Conservation (phyloP, 2,888 invertebrate genomes). For the Mimumesa dahlbomi region DNA sequence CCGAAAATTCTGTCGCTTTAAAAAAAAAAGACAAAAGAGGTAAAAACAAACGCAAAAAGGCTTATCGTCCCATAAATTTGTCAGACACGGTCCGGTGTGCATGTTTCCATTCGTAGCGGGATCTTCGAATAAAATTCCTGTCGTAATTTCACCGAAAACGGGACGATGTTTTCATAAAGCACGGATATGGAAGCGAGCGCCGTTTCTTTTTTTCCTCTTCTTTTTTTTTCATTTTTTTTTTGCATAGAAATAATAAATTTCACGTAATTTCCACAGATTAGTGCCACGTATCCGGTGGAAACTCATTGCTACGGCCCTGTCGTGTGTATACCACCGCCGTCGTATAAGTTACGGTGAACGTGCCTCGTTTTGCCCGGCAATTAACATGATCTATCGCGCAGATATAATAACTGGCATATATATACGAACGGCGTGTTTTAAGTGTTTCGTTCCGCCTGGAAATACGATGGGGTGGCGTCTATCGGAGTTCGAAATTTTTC, state of each 20-base stretch:
- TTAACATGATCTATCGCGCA: constrained; percentile 77
- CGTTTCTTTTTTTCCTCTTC: no score
- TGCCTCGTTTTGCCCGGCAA: constrained; percentile 72
- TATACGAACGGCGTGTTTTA: constrained; percentile 67
- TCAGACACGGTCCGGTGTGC: constrained; percentile 6
- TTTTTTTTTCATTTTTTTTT: no score
- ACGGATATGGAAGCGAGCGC: constrained; percentile 11
- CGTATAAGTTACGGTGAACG: constrained; percentile 75
- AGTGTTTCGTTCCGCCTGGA: constrained; percentile 66
- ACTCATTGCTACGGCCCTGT: constrained; percentile 34
- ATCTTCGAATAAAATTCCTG: constrained; percentile 43
- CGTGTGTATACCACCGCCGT: constrained; percentile 45
- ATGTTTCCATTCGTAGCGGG: constrained; percentile 12
- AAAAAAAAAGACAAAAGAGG: no score
- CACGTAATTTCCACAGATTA: constrained; percentile 71
- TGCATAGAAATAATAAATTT: constrained; percentile 59
- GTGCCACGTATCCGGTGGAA: constrained; percentile 59
- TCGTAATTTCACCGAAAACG: constrained; percentile 23
- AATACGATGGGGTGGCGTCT: constrained; percentile 55
- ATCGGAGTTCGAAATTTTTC: constrained; percentile 48
- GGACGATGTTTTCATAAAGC: constrained; percentile 49
- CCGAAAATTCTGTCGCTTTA: no score
- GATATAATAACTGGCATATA: constrained; percentile 74
- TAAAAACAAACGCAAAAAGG: constrained; percentile 15
- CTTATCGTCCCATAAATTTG: constrained; percentile 38